These are phyloP conservation scores for Eudorcas thomsonii DNA, from an alignment of 2,113 vertebrate genomes.

Conservation along the genomic window DNA sequence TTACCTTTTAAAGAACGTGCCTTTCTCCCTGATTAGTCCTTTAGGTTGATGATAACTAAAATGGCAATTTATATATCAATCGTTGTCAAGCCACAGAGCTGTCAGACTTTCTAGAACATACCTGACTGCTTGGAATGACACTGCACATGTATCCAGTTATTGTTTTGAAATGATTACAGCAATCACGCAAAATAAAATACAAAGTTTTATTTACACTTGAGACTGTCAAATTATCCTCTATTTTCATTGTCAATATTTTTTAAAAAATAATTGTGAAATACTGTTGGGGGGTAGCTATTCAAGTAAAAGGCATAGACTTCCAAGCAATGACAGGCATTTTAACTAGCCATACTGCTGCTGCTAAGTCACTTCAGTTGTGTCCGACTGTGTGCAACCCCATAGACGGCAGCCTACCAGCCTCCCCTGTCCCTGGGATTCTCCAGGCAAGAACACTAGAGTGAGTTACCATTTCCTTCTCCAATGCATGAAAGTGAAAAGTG, in stretches of 20 bases:
- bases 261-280: not conserved
- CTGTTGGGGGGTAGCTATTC: not conserved
- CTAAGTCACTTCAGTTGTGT: too few species aligned
- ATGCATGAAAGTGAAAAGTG: too few species aligned
- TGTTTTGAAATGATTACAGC: not conserved
- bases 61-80: not conserved
- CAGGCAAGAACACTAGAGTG: too few species aligned
- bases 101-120: not conserved
- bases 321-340: not conserved
- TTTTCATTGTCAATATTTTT: not conserved
- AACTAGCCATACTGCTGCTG: not conserved
- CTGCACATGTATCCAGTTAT: not conserved
- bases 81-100: not conserved
- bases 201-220: not conserved
- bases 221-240: not conserved
- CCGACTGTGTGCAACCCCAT: too few species aligned
- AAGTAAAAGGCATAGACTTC: not conserved
- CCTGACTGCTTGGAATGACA: not conserved
- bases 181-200: not conserved
- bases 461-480: too few species aligned
- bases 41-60: not conserved
- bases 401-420: too few species aligned
- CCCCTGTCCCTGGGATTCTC: too few species aligned
- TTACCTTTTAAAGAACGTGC: conserved; percentile 3
- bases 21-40: not conserved